Conservation (phyloP, 2,888 invertebrate genomes). For the Xestia rhomboidea region DNA sequence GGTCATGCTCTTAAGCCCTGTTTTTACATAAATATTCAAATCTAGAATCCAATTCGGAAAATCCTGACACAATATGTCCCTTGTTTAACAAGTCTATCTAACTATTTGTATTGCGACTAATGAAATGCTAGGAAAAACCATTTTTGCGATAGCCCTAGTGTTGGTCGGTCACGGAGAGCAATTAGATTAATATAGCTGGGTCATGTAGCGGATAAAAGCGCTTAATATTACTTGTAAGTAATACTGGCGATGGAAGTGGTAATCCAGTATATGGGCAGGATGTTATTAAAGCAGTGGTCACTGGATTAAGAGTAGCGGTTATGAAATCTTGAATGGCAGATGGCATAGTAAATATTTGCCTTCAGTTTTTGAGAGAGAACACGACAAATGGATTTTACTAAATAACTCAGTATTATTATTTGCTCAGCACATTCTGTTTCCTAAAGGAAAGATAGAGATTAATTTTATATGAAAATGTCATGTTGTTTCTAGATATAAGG, state of each 20-base stretch:
- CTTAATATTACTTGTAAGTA: conserved; percentile 33
- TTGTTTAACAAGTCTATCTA: not conserved
- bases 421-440: not conserved
- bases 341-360: not conserved
- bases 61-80: not conserved
- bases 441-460: not conserved
- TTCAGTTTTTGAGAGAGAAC: conserved; percentile 1
- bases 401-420: not conserved
- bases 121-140: conserved; percentile 31
- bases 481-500: not conserved
- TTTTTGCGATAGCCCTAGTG: conserved; percentile 27
- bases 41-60: not conserved
- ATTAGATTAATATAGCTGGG: conserved; percentile 49
- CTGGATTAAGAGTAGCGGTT: not conserved
- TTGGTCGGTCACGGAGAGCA: conserved; percentile 22
- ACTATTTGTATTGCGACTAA: conserved; percentile 16
- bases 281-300: conserved; percentile 14
- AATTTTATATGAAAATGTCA: not conserved
- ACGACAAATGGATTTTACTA: not conserved
- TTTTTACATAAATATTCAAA: not conserved
- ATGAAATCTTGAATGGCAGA: not conserved
- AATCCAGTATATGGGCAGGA: not conserved
- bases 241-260: not conserved
- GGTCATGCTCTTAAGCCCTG: not conserved
- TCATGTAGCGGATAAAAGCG: conserved; percentile 37